These are phyloP conservation scores for Cryptophagus acutangulus DNA, from an alignment of 2,888 invertebrate genomes.

Conservation along the genomic window DNA sequence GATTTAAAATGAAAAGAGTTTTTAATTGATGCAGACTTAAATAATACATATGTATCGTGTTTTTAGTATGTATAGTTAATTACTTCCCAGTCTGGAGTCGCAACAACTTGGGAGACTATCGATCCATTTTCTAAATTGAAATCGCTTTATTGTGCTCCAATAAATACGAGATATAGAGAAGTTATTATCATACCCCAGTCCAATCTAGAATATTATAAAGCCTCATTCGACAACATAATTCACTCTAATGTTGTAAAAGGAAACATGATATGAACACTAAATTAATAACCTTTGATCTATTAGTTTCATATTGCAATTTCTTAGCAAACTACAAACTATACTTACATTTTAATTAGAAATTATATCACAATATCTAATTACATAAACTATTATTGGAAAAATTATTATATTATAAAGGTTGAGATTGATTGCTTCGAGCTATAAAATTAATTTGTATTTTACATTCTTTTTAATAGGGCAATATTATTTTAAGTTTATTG, in stretches of 20 bases:
- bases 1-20: no score
- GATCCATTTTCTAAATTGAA: conserved; percentile 37
- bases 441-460: no score
- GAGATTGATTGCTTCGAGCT: no score
- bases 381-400: no score
- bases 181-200: conserved; percentile 33
- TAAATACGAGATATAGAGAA: conserved; percentile 36
- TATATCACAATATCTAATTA: no score
- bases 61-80: conserved; percentile 36
- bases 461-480: no score
- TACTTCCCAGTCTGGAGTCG: conserved; percentile 30
- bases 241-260: conserved; percentile 40
- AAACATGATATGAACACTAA: conserved; percentile 36
- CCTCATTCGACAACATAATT: conserved; percentile 29
- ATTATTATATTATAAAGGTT: no score
- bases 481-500: no score
- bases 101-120: conserved; percentile 33
- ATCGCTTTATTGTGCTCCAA: conserved; percentile 40
- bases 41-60: no score
- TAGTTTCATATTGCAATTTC: conserved; percentile 19
- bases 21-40: no score
- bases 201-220: conserved; percentile 29
- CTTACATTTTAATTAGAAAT: no score
- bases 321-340: conserved; percentile 2
- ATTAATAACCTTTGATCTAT: conserved; percentile 22